These are phyloP conservation scores for Nymphalis urticae DNA, from an alignment of 2,888 invertebrate species.

Conservation along the genomic window DNA sequence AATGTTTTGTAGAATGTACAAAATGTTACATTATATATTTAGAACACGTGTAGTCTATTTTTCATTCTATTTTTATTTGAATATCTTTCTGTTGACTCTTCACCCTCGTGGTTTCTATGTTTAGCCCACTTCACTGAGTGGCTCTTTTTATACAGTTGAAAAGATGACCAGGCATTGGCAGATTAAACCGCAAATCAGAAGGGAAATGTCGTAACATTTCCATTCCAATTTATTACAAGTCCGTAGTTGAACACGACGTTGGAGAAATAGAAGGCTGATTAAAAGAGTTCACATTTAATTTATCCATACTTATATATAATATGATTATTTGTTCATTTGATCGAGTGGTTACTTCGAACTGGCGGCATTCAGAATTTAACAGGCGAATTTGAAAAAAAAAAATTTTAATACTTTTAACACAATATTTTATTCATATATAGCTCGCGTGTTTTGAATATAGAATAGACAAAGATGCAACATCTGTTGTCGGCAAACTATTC, in stretches of 20 bases:
- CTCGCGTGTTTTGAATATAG: neutral
- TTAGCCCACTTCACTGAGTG: conserved; percentile 30
- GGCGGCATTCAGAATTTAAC: too few species aligned
- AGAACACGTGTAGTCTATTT: conserved; percentile 11
- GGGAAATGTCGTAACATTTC: conserved; percentile 28
- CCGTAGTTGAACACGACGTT: conserved; percentile 11
- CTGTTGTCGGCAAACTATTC: conserved; percentile 18
- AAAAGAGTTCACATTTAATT: neutral
- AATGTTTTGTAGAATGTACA: too few species aligned
- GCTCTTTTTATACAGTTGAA: conserved; percentile 31
- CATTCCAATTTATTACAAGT: too few species aligned
- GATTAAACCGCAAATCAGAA: conserved; percentile 31
- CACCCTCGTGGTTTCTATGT: conserved; percentile 32
- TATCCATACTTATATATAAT: too few species aligned
- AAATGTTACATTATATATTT: neutral
- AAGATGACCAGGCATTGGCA: conserved; percentile 30
- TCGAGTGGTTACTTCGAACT: too few species aligned
- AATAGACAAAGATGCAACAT: neutral
- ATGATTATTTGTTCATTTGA: too few species aligned
- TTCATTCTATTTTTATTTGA: conserved; percentile 19
- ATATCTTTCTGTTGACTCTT: conserved; percentile 30
- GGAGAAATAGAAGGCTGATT: conserved; percentile 12
- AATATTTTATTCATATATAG: too few species aligned
- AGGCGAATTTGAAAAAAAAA: too few species aligned
- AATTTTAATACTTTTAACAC: too few species aligned